Evolutionary conservation across 2,797 vertebrate species (phyloP).

Genomic region (Mycteria americana): DNA sequence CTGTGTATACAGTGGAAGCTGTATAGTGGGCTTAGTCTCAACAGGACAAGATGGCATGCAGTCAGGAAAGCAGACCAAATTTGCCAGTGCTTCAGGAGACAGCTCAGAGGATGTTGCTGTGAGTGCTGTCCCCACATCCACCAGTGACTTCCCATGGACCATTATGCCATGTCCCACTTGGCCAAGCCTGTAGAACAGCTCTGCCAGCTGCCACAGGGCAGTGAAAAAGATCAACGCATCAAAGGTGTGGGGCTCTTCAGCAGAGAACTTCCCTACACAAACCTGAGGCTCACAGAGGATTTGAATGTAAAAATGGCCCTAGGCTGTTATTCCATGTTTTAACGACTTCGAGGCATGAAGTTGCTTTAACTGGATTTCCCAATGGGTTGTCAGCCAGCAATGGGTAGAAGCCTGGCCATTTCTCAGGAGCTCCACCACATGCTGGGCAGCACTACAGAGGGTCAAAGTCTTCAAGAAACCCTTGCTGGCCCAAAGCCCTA

Average conservation of each 20-base stretch:
- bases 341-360: neutral
- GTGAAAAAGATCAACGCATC: fast-evolving
- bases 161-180: neutral
- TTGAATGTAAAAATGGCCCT: neutral
- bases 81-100: neutral
- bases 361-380: neutral
- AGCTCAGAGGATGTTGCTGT: neutral
- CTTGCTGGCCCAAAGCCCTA: neutral
- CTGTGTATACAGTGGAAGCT: neutral
- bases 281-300: neutral
- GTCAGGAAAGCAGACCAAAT: neutral
- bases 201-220: neutral
- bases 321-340: neutral
- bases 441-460: neutral
- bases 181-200: neutral
- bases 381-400: neutral
- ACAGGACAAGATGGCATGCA: fast-evolving
- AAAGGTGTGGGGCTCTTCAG: neutral
- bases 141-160: neutral
- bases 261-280: neutral
- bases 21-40: neutral
- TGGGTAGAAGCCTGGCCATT: neutral
- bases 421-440: neutral
- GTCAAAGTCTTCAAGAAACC: neutral
- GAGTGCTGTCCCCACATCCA: neutral